Percentiles rank a stretch among this genome's conserved stretches.
phyloP scores from a whole-genome alignment of 1,140 invertebrate species.

The Pogonognathellus flavescens region DNA sequence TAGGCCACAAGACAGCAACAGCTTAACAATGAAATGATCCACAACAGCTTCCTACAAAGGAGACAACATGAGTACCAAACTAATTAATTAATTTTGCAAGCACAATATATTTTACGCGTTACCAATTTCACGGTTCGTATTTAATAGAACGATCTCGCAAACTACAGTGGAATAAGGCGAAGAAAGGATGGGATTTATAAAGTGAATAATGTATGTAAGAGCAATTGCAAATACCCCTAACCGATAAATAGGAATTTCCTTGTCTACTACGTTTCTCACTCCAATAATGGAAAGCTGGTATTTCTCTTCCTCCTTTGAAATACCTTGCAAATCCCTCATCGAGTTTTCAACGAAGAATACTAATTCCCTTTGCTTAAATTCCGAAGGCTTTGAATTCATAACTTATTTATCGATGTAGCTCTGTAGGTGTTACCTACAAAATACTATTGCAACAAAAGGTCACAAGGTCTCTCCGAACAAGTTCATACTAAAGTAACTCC shows the following conservation, averaged over 20 bases:
- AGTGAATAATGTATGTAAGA: neutral
- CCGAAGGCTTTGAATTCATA: neutral
- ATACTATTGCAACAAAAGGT: too few species aligned
- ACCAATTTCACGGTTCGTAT: too few species aligned
- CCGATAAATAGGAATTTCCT: constrained; percentile 9
- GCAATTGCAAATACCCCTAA: neutral
- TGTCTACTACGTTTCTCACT: constrained; percentile 21
- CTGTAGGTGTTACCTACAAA: too few species aligned
- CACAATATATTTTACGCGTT: too few species aligned
- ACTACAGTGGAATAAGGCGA: too few species aligned
- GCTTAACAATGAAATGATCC: constrained; percentile 24
- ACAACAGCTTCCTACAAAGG: constrained; percentile 23
- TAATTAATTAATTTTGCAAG: neutral
- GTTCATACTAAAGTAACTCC: too few species aligned
- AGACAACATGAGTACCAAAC: neutral
- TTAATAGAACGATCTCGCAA: too few species aligned
- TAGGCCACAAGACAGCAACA: constrained; percentile 35
- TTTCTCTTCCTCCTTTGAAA: neutral
- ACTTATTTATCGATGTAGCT: neutral
- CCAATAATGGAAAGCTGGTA: constrained; percentile 1
- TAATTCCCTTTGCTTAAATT: neutral
- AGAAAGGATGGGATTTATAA: neutral
- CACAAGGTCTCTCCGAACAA: too few species aligned
- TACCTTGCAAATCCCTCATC: neutral
- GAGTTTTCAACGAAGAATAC: neutral